A percentile compares a stretch with the other conserved stretches of the same genome.
These are phyloP conservation scores for Agelastica alni DNA, from an alignment of 2,888 invertebrate species.

Conservation along the genomic window DNA sequence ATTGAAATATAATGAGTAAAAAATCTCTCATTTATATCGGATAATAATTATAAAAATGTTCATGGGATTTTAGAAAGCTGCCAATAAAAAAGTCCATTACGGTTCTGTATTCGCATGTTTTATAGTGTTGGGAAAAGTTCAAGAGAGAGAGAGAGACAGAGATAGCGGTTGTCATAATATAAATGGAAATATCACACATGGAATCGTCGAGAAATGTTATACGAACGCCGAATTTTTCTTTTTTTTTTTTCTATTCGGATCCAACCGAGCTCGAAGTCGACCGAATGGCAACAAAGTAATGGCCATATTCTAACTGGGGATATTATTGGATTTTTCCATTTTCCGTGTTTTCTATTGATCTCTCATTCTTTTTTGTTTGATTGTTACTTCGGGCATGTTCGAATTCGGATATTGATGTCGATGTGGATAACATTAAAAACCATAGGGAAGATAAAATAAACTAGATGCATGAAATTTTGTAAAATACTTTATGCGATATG, in stretches of 20 bases:
- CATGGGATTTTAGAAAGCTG: no score
- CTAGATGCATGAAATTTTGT: no score
- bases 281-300: constrained; percentile 9
- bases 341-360: constrained; percentile 6
- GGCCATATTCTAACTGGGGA: constrained; percentile 8
- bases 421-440: no score
- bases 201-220: constrained; percentile 12
- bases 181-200: constrained; percentile 18
- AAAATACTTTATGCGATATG: no score
- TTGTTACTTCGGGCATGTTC: neutral
- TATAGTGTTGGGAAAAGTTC: constrained; percentile 10
- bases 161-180: constrained; percentile 18
- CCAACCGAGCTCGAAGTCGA: constrained; percentile 11
- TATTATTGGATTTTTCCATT: constrained; percentile 9
- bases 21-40: no score
- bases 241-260: constrained; percentile 5
- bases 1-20: no score
- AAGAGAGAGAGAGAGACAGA: constrained; percentile 1
- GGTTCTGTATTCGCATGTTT: neutral
- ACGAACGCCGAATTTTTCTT: constrained; percentile 5
- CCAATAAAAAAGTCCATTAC: no score
- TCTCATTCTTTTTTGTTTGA: neutral
- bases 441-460: no score
- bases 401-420: neutral
- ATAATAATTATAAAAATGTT: no score